Evolutionary conservation across 2,888 invertebrate genomes (phyloP).

Genomic region (Coremacera marginata): DNA sequence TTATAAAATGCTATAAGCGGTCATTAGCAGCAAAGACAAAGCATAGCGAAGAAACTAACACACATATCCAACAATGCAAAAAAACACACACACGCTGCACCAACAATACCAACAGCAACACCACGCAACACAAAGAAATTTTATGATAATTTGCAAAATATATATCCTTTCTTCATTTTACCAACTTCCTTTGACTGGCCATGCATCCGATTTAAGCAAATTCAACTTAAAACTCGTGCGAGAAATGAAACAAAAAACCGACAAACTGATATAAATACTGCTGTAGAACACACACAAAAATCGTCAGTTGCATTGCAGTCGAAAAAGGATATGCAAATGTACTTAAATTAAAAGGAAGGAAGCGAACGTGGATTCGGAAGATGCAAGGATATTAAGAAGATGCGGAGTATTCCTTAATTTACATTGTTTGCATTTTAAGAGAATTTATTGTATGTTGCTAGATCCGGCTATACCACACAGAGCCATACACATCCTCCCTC

Average conservation of each 20-base stretch:
- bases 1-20: neutral
- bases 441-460: constrained; percentile 2
- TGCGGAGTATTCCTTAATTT: neutral
- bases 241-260: too few relatives aligned
- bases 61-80: neutral
- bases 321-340: neutral
- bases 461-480: neutral
- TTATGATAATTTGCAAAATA: constrained; percentile 14
- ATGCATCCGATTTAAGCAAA: neutral
- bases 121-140: constrained; percentile 9
- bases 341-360: neutral
- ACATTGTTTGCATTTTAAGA: constrained; percentile 20
- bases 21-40: constrained; percentile 15
- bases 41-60: neutral
- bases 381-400: neutral
- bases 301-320: too few relatives aligned
- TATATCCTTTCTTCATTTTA: neutral
- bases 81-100: neutral
- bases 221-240: too few relatives aligned
- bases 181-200: neutral
- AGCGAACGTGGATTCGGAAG: neutral
- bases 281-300: too few relatives aligned
- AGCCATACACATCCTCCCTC: neutral
- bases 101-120: neutral
- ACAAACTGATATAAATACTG: too few relatives aligned